Evolutionary conservation across 2,797 vertebrate species (phyloP).

Genomic region (Psittacula echo): DNA sequence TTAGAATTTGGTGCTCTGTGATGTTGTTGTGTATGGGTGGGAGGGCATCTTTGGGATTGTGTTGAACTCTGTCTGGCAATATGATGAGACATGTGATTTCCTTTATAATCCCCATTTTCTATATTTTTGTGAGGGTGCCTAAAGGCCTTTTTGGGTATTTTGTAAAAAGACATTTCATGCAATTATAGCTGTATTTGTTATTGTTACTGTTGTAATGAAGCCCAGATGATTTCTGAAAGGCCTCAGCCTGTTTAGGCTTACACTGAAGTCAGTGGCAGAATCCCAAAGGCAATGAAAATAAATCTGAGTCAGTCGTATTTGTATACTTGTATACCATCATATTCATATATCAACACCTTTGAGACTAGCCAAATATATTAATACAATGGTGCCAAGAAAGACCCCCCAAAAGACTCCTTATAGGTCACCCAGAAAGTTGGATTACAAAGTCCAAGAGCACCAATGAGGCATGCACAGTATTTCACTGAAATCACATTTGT

Average conservation of each 20-base stretch:
- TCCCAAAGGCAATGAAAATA: constrained; percentile 2
- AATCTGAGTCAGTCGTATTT: background rate
- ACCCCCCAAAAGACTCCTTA: background rate
- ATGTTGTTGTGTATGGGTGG: background rate
- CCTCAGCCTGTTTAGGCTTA: background rate
- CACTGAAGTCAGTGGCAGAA: background rate
- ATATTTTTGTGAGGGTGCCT: background rate
- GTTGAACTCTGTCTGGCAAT: background rate
- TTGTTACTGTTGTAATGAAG: constrained; percentile 25
- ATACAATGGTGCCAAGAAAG: background rate
- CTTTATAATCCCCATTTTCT: background rate
- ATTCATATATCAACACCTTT: background rate
- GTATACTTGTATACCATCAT: background rate
- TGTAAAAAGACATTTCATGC: constrained; percentile 2
- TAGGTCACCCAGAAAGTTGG: background rate
- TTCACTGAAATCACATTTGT: background rate
- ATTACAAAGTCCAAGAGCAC: background rate
- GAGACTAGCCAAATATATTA: background rate
- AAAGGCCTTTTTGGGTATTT: constrained; percentile 9
- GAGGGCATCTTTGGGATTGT: background rate
- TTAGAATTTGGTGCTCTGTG: background rate
- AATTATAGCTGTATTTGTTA: background rate
- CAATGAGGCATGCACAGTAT: background rate
- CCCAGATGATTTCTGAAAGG: constrained; percentile 36
- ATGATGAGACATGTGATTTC: background rate